Evolutionary conservation across 2,888 invertebrate species (phyloP).

Genomic region (Petrolisthes cinctipes): DNA sequence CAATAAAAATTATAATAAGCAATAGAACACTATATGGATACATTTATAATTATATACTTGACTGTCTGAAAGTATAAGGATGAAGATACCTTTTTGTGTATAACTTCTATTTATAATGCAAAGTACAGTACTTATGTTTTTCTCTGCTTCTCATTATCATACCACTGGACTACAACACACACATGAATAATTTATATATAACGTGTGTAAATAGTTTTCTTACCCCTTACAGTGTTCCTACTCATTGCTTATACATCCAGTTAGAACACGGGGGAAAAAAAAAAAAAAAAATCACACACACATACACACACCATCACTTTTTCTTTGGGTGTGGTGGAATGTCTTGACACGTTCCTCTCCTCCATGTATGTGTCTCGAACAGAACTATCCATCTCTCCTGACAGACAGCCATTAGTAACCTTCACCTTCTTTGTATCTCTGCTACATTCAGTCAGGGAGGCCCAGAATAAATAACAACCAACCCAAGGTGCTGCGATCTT

Average conservation of each 20-base stretch:
- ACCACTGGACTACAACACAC: not conserved
- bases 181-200: not conserved
- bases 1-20: too few relatives aligned
- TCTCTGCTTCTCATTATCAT: not conserved
- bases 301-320: not conserved
- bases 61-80: too few relatives aligned
- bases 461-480: conserved; percentile 1
- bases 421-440: conserved; percentile 7
- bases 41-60: too few relatives aligned
- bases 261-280: not conserved
- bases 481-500: too few relatives aligned
- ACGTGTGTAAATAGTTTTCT: conserved; percentile 11
- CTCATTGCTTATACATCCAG: not conserved
- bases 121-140: not conserved
- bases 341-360: not conserved
- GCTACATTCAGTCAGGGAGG: not conserved
- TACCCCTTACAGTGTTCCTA: not conserved
- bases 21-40: too few relatives aligned
- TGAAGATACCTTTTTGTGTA: not conserved
- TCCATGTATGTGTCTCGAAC: not conserved
- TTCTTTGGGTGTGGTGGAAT: not conserved
- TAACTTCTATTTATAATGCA: not conserved
- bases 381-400: conserved; percentile 4
- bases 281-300: conserved; percentile 8
- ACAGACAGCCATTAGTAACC: conserved; percentile 9